phyloP scores from a whole-genome alignment of 2,888 invertebrate species.

The Xanthia icteritia region DNA sequence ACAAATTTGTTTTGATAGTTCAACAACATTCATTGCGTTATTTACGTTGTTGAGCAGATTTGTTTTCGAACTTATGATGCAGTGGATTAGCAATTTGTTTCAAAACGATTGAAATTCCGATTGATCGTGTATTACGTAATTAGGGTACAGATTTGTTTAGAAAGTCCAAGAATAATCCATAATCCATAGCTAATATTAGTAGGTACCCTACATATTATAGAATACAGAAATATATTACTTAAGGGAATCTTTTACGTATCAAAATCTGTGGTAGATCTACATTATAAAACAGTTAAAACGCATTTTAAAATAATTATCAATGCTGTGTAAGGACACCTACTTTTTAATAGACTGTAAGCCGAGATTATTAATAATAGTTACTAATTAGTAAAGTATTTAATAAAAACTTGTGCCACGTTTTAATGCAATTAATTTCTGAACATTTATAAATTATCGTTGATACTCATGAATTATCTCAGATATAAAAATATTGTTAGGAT shows the following conservation, averaged over 20 bases:
- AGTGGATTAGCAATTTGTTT: too few relatives aligned
- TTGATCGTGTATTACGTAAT: too few relatives aligned
- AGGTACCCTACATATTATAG: background rate
- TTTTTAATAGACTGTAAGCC: background rate
- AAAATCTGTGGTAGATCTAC: constrained; percentile 19
- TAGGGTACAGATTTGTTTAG: background rate
- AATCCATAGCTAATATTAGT: constrained; percentile 1
- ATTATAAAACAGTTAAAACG: background rate
- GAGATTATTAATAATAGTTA: background rate
- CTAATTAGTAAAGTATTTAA: background rate
- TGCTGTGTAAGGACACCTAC: background rate
- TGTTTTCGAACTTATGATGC: too few relatives aligned
- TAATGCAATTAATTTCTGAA: background rate
- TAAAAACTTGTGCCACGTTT: background rate
- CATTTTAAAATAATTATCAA: background rate
- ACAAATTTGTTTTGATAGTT: too few relatives aligned
- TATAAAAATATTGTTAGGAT: constrained; percentile 1
- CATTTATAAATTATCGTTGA: background rate
- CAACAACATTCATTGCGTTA: too few relatives aligned
- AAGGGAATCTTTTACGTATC: constrained; percentile 19
- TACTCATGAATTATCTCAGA: background rate
- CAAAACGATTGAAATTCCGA: too few relatives aligned
- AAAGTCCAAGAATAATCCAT: background rate
- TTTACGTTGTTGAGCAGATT: too few relatives aligned
- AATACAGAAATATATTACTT: background rate